These are phyloP conservation scores for Bergia puertoricense DNA, from an alignment of 92 coral and sea anemone genomes.

Conservation along the genomic window DNA sequence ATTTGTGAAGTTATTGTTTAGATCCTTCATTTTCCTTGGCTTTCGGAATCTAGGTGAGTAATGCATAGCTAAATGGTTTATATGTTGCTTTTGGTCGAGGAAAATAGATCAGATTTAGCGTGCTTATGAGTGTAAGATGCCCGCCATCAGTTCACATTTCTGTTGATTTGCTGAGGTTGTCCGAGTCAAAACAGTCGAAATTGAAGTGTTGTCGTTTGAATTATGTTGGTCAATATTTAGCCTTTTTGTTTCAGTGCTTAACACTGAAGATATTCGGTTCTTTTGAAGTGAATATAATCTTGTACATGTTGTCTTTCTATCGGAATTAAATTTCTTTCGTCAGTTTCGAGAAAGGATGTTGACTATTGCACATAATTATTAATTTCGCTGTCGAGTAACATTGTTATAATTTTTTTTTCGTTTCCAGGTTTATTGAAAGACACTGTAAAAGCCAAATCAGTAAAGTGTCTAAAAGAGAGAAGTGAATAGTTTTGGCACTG, in stretches of 20 bases:
- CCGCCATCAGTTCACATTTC: constrained; percentile 6
- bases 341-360: not conserved
- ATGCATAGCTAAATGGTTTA: not conserved
- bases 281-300: not conserved
- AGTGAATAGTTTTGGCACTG: not conserved
- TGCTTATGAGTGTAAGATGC: constrained; percentile 4
- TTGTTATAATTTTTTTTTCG: not conserved
- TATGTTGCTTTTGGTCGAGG: not conserved
- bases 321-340: not conserved
- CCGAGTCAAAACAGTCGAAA: not conserved
- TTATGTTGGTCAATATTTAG: not conserved
- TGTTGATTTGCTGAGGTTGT: not conserved
- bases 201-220: not conserved
- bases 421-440: not conserved
- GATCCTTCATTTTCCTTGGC: constrained; percentile 14
- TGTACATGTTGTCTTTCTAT: not conserved
- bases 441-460: not conserved
- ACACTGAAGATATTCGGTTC: not conserved
- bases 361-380: not conserved
- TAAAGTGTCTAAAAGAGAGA: not conserved
- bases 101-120: not conserved
- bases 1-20: not conserved
- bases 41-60: constrained; percentile 18
- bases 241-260: not conserved
- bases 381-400: not conserved